Percentiles rank a stretch among this genome's conserved stretches.
phyloP scores from a whole-genome alignment of 2,113 vertebrate genomes.

The Dipodomys merriami region DNA sequence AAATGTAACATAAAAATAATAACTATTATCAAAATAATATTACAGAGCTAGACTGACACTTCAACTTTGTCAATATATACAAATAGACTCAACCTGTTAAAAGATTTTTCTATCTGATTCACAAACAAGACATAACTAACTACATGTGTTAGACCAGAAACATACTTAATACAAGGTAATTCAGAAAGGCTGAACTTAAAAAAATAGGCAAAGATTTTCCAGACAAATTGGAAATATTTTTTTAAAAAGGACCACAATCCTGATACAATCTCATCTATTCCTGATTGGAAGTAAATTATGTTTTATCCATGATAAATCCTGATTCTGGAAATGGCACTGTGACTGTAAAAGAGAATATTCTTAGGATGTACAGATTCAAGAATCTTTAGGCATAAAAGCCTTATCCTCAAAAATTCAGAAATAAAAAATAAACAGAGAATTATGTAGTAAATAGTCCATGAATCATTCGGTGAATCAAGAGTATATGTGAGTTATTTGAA shows the following conservation, averaged over 20 bases:
- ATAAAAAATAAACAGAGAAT: background rate
- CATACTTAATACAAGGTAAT: slow-evolving; percentile 13
- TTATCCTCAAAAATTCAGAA: background rate
- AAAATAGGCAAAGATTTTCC: slow-evolving; percentile 1
- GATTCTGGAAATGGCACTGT: background rate
- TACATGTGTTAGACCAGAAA: slow-evolving; percentile 6
- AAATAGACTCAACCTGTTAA: background rate
- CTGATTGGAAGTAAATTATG: background rate
- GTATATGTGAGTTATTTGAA: background rate
- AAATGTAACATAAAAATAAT: slow-evolving; percentile 16
- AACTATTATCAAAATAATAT: slow-evolving; percentile 43
- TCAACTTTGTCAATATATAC: background rate
- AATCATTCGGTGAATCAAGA: background rate
- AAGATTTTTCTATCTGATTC: background rate
- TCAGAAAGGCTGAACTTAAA: slow-evolving; percentile 37
- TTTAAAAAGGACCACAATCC: background rate
- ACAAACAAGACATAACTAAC: slow-evolving; percentile 19
- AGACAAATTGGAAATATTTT: slow-evolving; percentile 26
- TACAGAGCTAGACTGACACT: background rate
- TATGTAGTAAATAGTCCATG: background rate
- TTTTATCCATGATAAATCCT: background rate
- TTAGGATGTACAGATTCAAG: background rate
- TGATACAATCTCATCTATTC: background rate
- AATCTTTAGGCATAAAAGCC: background rate
- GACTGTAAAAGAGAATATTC: background rate